Conservation (phyloP, 2,888 invertebrate genomes). For the Drosophila paracracens region DNA sequence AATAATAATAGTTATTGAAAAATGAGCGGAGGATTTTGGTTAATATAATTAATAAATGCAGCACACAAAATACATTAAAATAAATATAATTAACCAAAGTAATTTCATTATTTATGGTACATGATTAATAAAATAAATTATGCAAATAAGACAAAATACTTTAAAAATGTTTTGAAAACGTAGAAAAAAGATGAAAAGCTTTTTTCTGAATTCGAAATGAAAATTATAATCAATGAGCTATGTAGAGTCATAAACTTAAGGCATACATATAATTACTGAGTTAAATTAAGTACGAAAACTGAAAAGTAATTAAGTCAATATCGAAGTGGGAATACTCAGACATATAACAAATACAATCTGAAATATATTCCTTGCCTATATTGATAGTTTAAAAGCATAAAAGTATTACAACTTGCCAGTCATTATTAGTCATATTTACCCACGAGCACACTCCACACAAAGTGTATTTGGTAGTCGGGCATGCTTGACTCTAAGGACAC, state of each 20-base stretch:
- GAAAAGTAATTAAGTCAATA: too few species aligned
- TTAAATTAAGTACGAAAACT: background rate
- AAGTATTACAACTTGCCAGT: background rate
- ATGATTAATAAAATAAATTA: background rate
- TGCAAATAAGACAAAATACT: background rate
- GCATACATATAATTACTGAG: rapidly evolving
- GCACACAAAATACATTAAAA: background rate
- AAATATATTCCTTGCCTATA: background rate
- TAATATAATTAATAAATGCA: background rate
- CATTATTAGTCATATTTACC: background rate
- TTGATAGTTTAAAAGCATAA: background rate
- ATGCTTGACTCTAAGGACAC: background rate
- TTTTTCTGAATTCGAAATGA: background rate
- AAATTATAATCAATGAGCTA: background rate
- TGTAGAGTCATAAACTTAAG: background rate
- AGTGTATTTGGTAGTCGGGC: constrained; percentile 1
- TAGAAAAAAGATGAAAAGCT: background rate
- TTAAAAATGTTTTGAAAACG: background rate
- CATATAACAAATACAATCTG: too few species aligned
- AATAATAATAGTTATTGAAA: background rate
- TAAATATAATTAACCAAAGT: background rate
- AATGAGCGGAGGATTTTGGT: rapidly evolving
- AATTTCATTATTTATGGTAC: too few species aligned
- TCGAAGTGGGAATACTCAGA: background rate
- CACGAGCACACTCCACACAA: background rate